A percentile compares a stretch with the other conserved stretches of the same genome.
Conservation (phyloP, 2,888 invertebrate species). For the Dinocampus coccinellae region DNA sequence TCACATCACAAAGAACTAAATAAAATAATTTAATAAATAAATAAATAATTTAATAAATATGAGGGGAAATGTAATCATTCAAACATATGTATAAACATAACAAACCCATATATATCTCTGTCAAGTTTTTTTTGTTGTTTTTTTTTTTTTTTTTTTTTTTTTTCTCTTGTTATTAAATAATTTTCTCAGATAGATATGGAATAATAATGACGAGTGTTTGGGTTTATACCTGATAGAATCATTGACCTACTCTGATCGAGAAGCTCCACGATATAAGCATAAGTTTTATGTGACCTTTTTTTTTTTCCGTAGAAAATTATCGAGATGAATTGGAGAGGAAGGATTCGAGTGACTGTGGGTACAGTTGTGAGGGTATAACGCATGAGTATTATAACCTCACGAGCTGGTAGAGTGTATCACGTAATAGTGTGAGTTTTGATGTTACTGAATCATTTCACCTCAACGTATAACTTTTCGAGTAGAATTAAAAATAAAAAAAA, state of each 20-base stretch:
- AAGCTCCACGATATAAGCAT: not conserved
- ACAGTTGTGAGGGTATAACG: not conserved
- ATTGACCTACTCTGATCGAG: constrained; percentile 6
- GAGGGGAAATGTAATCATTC: too few relatives aligned
- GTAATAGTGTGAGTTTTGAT: not conserved
- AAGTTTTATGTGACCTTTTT: not conserved
- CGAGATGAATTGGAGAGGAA: constrained; percentile 11
- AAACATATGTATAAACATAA: too few relatives aligned
- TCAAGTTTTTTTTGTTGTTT: too few relatives aligned
- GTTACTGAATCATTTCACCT: not conserved
- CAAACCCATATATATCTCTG: too few relatives aligned
- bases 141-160: too few relatives aligned
- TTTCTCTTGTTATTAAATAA: not conserved
- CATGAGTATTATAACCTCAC: constrained; percentile 4
- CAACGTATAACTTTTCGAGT: not conserved
- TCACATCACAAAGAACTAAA: too few relatives aligned
- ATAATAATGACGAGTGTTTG: not conserved
- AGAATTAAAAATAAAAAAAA: not conserved
- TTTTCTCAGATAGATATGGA: not conserved
- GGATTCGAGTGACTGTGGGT: not conserved
- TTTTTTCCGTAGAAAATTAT: not conserved
- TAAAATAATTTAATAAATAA: too few relatives aligned
- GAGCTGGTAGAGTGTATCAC: not conserved
- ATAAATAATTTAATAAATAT: too few relatives aligned
- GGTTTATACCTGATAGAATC: not conserved